Conservation (phyloP, 2,888 invertebrate species). For the Platycnemis pennipes region DNA sequence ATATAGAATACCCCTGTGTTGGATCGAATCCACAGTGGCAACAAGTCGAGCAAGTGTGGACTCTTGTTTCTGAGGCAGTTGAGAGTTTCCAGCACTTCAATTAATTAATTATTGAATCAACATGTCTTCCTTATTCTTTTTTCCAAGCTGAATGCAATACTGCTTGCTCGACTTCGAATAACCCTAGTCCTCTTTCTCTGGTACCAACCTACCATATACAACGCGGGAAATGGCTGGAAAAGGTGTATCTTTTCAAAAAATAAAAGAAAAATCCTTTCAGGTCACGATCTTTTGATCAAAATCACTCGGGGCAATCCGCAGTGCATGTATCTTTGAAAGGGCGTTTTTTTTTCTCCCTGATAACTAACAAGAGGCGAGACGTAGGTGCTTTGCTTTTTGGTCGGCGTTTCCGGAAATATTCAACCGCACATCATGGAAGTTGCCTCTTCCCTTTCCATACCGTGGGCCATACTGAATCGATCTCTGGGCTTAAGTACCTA, state of each 20-base stretch:
- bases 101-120: too few species aligned
- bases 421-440: not conserved
- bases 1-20: too few species aligned
- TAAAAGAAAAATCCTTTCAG: not conserved
- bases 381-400: not conserved
- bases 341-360: not conserved
- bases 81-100: too few species aligned
- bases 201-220: too few species aligned
- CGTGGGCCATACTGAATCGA: not conserved
- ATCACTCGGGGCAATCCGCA: not conserved
- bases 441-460: not conserved
- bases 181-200: too few species aligned
- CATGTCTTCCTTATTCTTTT: too few species aligned
- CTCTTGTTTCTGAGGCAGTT: too few species aligned
- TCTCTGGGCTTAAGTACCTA: not conserved
- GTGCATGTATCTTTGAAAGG: not conserved
- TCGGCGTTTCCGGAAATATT: not conserved
- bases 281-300: not conserved
- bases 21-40: too few species aligned
- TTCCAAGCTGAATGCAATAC: too few species aligned
- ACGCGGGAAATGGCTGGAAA: too few species aligned
- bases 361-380: not conserved
- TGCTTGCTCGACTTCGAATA: too few species aligned
- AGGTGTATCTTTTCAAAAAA: not conserved
- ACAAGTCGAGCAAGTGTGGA: too few species aligned